Evolutionary conservation across 2,113 vertebrate genomes (phyloP).

Genomic region (Bubalus kerabau): DNA sequence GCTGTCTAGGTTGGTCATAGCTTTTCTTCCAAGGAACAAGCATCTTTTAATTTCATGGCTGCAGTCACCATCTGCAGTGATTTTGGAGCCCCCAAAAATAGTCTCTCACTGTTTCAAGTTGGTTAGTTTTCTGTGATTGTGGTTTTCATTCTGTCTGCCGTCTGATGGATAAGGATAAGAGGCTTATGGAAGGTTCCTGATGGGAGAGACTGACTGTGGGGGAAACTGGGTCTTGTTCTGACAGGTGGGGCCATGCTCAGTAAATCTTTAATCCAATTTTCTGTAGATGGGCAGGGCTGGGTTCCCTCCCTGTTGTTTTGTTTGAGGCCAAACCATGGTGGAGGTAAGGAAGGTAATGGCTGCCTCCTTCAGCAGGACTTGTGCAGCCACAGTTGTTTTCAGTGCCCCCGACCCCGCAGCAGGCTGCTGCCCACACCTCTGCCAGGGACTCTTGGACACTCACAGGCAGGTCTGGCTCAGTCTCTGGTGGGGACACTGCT

Average conservation of each 20-base stretch:
- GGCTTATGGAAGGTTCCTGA: neutral
- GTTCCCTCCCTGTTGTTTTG: neutral
- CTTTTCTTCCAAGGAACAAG: neutral
- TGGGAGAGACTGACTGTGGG: neutral
- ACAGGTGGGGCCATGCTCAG: neutral
- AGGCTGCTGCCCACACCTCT: neutral
- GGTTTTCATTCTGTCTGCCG: neutral
- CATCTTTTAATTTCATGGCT: neutral
- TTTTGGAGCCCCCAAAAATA: fast-evolving
- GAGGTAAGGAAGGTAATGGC: neutral
- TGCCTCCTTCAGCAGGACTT: neutral
- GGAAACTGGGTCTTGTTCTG: neutral
- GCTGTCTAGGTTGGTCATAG: neutral
- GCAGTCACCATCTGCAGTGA: neutral
- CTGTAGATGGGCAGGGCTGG: neutral
- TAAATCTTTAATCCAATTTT: neutral
- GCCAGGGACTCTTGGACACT: neutral
- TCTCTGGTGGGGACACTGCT: neutral
- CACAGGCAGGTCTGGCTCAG: neutral
- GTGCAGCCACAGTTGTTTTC: neutral
- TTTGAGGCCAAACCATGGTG: neutral
- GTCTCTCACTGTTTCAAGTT: neutral
- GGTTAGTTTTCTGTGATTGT: neutral
- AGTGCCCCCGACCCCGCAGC: neutral
- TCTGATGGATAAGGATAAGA: neutral